Evolutionary conservation across 2,797 vertebrate genomes (phyloP), one percentile per base, ranked within the genome.

Genomic region (Megalops cyprinoides): DNA sequence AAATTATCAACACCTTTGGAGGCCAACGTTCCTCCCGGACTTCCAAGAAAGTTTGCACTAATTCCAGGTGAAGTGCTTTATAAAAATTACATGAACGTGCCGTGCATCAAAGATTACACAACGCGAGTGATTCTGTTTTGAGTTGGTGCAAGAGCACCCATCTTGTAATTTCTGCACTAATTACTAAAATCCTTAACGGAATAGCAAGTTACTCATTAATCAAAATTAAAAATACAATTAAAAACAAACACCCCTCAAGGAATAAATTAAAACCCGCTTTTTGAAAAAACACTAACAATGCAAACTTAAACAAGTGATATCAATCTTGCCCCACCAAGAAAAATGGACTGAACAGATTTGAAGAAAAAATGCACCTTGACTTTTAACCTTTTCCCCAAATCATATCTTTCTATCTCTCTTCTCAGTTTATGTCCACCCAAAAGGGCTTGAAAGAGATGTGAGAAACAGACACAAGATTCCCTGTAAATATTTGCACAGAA

Each of bases 1-100:
- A 90, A 91, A 91, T 88, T 80, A 91, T 89, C 82, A 83, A 84
- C 88, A 90, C 88, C 86, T 91, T 90, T 62, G 76, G 87, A 79
- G 74, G 83, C 81, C 78, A 74, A 76, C 74, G 84, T 85, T 82
- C 48, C 82, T 71, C 31, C 55, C 67, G 71, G 73, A 65, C 48
- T 84, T 39, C 71, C 51, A 48, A 82, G 46, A 15, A 51, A 25
- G 73, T 12, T n/a, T 18, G 69, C 10, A 14, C 10, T 53, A 53
- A 53, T 53, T 14, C 51, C 65, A 42, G 65, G 65, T 69, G 65
- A 67, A 12, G 62, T 15, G 62, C 5, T 37, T 67, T 67, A 39
- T 67, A n/a, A 39, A 37, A 39, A 37, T 67, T 75, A 18, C 20
- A 34, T 37, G 39, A 60, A 69, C 58, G 58, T 48, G 14, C 58